These are phyloP conservation scores for Thalpophila matura DNA, from an alignment of 2,888 invertebrate species.

Conservation along the genomic window DNA sequence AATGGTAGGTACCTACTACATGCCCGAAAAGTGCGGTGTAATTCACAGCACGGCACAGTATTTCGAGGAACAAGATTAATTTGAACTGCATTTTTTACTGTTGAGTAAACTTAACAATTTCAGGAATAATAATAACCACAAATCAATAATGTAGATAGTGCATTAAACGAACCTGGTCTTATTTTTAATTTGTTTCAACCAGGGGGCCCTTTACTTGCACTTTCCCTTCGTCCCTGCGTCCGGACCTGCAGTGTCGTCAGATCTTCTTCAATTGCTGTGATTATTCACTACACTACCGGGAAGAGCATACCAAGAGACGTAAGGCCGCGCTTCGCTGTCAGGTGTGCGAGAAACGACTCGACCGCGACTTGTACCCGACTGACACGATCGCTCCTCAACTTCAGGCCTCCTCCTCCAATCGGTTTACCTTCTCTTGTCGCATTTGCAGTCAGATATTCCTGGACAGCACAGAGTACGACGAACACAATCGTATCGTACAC, in stretches of 20 bases:
- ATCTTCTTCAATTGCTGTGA: conserved; percentile 88
- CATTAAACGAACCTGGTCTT: conserved; percentile 46
- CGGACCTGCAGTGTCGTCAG: conserved; percentile 83
- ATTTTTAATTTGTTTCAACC: conserved; percentile 49
- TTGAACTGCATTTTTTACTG: no score
- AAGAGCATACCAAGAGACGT: conserved; percentile 86
- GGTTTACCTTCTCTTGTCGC: conserved; percentile 77
- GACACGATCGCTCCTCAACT: conserved; percentile 65
- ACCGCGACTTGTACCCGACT: conserved; percentile 72
- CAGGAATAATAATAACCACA: neutral
- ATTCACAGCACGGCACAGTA: neutral
- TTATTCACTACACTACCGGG: conserved; percentile 86
- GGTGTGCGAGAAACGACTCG: conserved; percentile 86
- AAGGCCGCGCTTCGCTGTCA: conserved; percentile 87
- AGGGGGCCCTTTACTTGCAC: conserved; percentile 88
- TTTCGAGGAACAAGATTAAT: no score
- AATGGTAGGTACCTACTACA: no score
- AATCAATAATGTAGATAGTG: neutral
- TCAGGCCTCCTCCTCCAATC: conserved; percentile 61
- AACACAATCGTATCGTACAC: conserved; percentile 82
- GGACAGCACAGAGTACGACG: conserved; percentile 77
- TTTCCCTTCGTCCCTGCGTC: conserved; percentile 79
- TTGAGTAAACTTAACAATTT: neutral
- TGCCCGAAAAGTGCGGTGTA: neutral
- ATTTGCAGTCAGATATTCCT: conserved; percentile 79